Conservation (phyloP, 1,140 invertebrate genomes). For the Luehdorfia chinensis region DNA sequence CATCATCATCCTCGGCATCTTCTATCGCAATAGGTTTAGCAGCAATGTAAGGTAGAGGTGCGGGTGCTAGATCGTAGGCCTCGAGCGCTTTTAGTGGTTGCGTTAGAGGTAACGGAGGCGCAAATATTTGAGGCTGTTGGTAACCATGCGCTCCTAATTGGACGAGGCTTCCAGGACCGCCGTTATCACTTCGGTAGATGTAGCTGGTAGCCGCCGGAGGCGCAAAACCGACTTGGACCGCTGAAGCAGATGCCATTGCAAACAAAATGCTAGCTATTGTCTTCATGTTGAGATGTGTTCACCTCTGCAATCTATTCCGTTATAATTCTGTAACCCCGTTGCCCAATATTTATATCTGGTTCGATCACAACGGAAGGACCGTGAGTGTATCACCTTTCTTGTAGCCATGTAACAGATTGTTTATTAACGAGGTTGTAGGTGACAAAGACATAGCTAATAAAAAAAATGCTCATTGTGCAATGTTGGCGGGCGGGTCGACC, state of each 20-base stretch:
- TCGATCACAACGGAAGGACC: constrained; percentile 57
- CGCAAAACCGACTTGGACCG: constrained; percentile 44
- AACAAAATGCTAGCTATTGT: constrained; percentile 38
- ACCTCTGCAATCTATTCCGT: constrained; percentile 44
- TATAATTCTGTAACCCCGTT: constrained; percentile 66
- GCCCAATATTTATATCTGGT: constrained; percentile 71
- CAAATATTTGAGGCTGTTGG: constrained; percentile 43
- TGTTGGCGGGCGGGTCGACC: constrained; percentile 27
- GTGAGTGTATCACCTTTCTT: constrained; percentile 61
- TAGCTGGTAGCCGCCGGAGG: constrained; percentile 67
- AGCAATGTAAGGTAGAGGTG: constrained; percentile 55
- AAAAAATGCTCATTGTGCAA: constrained; percentile 52
- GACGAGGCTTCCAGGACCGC: constrained; percentile 68
- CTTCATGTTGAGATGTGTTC: constrained; percentile 61
- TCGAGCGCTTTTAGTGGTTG: constrained; percentile 43
- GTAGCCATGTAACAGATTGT: constrained; percentile 69
- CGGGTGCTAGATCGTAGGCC: constrained; percentile 47
- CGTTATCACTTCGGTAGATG: constrained; percentile 74
- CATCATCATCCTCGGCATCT: constrained; percentile 51
- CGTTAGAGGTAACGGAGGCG: constrained; percentile 39
- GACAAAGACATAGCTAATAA: constrained; percentile 66
- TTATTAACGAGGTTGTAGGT: constrained; percentile 67
- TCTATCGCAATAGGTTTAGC: constrained; percentile 52
- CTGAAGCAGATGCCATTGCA: constrained; percentile 33
- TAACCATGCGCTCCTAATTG: constrained; percentile 62